Conservation (phyloP, 2,888 invertebrate species). For the Gastracanthus pulcherrimus region DNA sequence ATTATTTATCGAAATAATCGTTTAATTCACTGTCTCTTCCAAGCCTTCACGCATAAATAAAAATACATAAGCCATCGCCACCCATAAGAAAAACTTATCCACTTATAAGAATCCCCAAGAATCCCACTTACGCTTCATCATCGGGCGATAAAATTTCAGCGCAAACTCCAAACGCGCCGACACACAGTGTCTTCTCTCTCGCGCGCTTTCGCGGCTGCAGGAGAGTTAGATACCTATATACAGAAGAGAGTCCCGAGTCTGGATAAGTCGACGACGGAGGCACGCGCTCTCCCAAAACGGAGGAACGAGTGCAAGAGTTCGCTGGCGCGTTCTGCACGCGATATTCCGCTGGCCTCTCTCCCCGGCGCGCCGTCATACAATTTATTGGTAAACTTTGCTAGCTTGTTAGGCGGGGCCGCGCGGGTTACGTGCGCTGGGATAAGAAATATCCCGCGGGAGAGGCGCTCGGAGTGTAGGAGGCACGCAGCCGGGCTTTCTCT, state of each 20-base stretch:
- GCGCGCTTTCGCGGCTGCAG: too few relatives aligned
- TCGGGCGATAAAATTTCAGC: slow-evolving; percentile 1
- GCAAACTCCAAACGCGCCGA: background rate
- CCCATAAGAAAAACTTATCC: background rate
- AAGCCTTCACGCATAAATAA: background rate
- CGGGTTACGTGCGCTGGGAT: slow-evolving; percentile 75
- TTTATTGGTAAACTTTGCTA: slow-evolving; percentile 78
- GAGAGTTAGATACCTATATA: background rate
- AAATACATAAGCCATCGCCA: background rate
- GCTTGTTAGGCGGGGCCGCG: slow-evolving; percentile 73
- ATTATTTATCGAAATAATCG: too few relatives aligned
- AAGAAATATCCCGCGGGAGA: slow-evolving; percentile 72
- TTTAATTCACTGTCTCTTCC: too few relatives aligned
- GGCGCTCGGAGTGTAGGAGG: slow-evolving; percentile 35
- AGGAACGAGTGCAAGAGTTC: slow-evolving; percentile 48
- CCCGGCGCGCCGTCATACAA: slow-evolving; percentile 71
- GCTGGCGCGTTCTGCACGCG: slow-evolving; percentile 62
- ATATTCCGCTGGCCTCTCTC: slow-evolving; percentile 71
- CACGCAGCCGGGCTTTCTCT: background rate
- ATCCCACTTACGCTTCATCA: background rate
- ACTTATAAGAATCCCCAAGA: background rate
- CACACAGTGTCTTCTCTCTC: background rate
- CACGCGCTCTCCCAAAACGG: slow-evolving; percentile 22
- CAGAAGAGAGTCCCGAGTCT: background rate
- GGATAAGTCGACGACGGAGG: slow-evolving; percentile 19